Percentiles rank a stretch among this genome's conserved stretches.
These are phyloP conservation scores for Oostethus manadensis DNA, from an alignment of 2,113 vertebrate genomes.

Conservation along the genomic window DNA sequence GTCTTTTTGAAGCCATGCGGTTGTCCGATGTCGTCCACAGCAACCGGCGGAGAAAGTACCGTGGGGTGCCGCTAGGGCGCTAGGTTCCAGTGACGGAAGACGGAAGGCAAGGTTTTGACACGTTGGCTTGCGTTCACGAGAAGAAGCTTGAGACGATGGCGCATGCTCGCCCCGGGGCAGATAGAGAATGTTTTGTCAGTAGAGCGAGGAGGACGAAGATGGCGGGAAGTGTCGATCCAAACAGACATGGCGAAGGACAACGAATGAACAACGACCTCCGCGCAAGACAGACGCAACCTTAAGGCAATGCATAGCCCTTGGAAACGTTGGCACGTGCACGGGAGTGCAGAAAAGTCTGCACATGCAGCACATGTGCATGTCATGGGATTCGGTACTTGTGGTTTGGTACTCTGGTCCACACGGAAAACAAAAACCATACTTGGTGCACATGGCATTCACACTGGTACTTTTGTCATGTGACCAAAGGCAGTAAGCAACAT, in stretches of 20 bases:
- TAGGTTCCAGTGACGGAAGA: conserved; percentile 23
- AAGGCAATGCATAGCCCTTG: conserved; percentile 75
- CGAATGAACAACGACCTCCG: background rate
- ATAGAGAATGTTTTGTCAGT: background rate
- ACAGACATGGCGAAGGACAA: conserved; percentile 19
- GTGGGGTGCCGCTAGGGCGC: background rate
- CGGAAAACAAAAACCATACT: background rate
- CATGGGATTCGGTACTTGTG: background rate
- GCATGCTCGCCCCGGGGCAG: conserved; percentile 43
- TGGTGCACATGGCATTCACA: too few relatives aligned
- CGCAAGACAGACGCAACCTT: conserved; percentile 51
- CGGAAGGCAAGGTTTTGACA: conserved; percentile 31
- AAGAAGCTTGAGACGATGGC: conserved; percentile 39
- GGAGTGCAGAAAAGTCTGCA: conserved; percentile 44
- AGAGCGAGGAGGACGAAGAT: background rate
- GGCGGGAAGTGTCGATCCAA: background rate
- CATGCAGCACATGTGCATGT: conserved; percentile 12
- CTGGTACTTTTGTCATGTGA: too few relatives aligned
- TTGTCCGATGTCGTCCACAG: conserved; percentile 60
- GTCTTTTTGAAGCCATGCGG: conserved; percentile 56
- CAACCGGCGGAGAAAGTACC: conserved; percentile 52
- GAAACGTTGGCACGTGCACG: conserved; percentile 67
- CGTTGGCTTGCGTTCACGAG: conserved; percentile 43
- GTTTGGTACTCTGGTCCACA: too few relatives aligned
- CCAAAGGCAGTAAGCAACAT: too few relatives aligned